Base-by-base conservation (phyloP, 2,888 invertebrate species). In the Caradrina clavipalpis region DNA sequence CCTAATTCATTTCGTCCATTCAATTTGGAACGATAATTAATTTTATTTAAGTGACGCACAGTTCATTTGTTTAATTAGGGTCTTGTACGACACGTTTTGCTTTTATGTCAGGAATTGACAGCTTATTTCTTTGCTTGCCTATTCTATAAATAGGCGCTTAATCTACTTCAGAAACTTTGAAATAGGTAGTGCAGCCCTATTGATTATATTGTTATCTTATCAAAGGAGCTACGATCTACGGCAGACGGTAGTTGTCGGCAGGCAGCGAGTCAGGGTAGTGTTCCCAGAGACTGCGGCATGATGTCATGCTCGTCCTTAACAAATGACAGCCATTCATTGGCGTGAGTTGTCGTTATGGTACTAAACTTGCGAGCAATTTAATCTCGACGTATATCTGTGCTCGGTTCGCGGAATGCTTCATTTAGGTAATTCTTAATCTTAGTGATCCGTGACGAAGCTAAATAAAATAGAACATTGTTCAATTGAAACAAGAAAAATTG, bases 301-400 rank as follows among this genome's bases (percentile, higher is more conserved):
- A 89, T 86, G 86, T 89, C 88, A 89, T 84, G 71, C 78, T 79
- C 73, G 82, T 84, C 82, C 83, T 84, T 86, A 71, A 82, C 82
- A 81, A 87, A 86, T 85, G 83, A 80, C 80, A 74, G 79, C 76
- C 81, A 82, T 86, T 87, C 80, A 83, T 80, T 84, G 77, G 78
- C 80, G 77, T 56, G 73, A 78, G 69, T 76, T 78, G 80, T 85
- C 82, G 77, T 76, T 86, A 83, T 71, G 70, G 76, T 83, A 76
- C 73, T 73, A 81, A 83, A 80, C 78, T 84, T 81, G 76, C 58
- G 78, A 74, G 80, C 78, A 76, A 85, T 87, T 84, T 86, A 81
- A 87, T 86, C 84, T 80, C 63, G 67, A 73, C 66, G 66, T 75
- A 69, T 82, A 85, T 85, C 80, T 87, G 70, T 58, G 69, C 68